phyloP scores from a whole-genome alignment of 2,888 invertebrate species.

The Rutpela maculata region DNA sequence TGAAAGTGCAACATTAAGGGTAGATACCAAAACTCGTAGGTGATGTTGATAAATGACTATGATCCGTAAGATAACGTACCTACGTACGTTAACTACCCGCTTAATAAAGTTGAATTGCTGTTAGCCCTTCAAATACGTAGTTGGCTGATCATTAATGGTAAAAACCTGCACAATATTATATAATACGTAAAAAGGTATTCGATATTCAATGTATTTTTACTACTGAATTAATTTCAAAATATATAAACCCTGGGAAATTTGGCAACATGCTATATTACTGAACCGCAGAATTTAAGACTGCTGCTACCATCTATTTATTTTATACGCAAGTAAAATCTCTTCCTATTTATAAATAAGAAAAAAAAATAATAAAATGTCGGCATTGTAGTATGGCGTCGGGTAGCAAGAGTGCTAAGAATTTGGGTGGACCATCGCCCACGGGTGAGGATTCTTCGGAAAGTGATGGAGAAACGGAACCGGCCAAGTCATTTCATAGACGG shows the following conservation, averaged over 20 bases:
- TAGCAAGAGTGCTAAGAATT: slow-evolving; percentile 70
- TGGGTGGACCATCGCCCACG: slow-evolving; percentile 68
- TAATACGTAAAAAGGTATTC: no score
- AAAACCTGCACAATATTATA: no score
- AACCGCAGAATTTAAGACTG: slow-evolving; percentile 9
- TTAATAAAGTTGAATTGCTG: no score
- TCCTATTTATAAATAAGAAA: slow-evolving; percentile 56
- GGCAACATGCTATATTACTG: slow-evolving; percentile 21
- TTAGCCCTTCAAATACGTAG: no score
- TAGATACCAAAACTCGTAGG: no score
- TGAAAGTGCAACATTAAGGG: no score
- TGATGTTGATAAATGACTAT: no score
- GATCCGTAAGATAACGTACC: no score
- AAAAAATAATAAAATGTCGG: slow-evolving; percentile 63
- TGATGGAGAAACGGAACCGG: slow-evolving; percentile 89
- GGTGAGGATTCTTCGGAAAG: slow-evolving; percentile 84
- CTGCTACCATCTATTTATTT: slow-evolving; percentile 40
- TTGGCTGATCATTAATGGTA: no score
- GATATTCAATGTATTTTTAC: no score
- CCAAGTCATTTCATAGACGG: slow-evolving; percentile 84
- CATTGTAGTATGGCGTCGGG: slow-evolving; percentile 70
- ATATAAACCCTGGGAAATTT: background rate
- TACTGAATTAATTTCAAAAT: no score
- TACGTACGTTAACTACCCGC: no score
- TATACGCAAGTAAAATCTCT: slow-evolving; percentile 39